These are phyloP conservation scores for Desmophyllum pertusum DNA, from an alignment of 92 coral and sea anemone species.

Conservation along the genomic window DNA sequence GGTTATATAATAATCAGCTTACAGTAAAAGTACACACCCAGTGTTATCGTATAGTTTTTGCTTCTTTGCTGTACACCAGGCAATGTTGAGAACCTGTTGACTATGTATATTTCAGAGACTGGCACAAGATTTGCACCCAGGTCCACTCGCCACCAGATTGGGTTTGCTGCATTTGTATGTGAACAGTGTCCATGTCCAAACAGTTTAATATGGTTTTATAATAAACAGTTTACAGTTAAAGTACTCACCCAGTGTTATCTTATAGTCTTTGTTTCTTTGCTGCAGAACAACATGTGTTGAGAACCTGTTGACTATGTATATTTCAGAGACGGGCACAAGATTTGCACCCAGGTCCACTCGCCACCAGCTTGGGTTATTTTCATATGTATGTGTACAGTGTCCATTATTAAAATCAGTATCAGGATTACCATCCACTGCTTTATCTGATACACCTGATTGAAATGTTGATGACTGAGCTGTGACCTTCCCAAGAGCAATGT, in stretches of 20 bases:
- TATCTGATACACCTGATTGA: background rate
- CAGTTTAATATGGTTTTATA: no score
- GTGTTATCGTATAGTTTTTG: background rate
- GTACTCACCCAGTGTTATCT: no score
- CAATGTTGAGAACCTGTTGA: background rate
- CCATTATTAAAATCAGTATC: background rate
- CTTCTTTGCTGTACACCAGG: background rate
- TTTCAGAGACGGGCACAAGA: no score
- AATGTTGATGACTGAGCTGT: background rate
- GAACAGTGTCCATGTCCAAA: no score
- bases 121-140: constrained; percentile 21
- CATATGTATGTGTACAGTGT: no score
- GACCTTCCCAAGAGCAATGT: constrained; percentile 10
- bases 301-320: no score
- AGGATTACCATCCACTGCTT: constrained; percentile 34
- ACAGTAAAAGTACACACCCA: constrained; percentile 29
- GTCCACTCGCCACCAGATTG: constrained; percentile 37
- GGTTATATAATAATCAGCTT: no score
- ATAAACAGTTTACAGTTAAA: no score
- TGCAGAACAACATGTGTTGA: no score
- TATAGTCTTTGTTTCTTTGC: no score
- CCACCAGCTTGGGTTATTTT: no score
- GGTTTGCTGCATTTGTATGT: background rate
- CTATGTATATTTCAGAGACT: constrained; percentile 8
- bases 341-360: no score